Conservation (phyloP, 64 coral and sea anemone species). For the Montipora sp. region DNA sequence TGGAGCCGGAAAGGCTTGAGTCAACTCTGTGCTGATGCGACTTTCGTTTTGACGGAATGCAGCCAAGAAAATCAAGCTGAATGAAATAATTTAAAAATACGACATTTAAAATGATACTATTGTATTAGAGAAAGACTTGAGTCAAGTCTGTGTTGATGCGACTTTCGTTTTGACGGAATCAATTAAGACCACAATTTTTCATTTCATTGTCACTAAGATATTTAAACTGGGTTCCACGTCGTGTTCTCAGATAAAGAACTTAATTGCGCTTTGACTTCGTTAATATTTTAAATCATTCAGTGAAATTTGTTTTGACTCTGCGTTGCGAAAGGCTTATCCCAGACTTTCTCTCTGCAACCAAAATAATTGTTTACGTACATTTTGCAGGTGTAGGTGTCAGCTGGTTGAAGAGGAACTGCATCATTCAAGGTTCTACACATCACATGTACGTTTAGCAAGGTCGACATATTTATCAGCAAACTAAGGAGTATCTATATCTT, state of each 20-base stretch:
- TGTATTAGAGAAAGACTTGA: no score
- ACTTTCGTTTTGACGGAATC: no score
- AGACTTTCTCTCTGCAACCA: not conserved
- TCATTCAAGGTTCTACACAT: not conserved
- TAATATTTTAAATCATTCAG: not conserved
- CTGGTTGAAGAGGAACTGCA: not conserved
- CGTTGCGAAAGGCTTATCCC: not conserved
- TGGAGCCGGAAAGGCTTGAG: no score
- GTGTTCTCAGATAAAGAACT: not conserved
- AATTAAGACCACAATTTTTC: no score
- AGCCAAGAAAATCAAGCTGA: no score
- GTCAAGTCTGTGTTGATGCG: no score
- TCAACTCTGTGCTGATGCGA: no score
- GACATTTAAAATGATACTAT: no score
- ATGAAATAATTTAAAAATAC: no score
- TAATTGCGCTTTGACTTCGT: not conserved
- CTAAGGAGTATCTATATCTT: not conserved
- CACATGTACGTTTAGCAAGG: not conserved
- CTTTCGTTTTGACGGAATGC: no score
- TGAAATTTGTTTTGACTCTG: not conserved
- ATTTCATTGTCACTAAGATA: no score
- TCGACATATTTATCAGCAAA: not conserved
- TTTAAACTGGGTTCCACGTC: not conserved
- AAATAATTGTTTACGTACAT: not conserved
- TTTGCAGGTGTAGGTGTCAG: not conserved